A percentile compares a stretch with the other conserved stretches of the same genome.
Conservation (phyloP, 2,113 vertebrate species). For the Xenus cinereus region DNA sequence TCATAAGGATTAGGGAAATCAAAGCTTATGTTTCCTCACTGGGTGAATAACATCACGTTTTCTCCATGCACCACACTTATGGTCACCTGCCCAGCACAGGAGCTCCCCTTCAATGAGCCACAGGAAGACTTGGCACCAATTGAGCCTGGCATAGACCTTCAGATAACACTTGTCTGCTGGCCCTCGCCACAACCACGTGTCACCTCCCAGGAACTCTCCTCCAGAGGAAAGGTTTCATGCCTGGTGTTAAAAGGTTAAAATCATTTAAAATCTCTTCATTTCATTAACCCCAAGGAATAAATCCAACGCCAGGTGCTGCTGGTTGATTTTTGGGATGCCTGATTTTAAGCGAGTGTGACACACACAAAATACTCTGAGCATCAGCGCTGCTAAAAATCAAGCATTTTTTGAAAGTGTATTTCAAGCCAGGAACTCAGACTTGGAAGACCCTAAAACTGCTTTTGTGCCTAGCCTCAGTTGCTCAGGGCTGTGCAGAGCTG, state of each 20-base stretch:
- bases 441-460: not conserved
- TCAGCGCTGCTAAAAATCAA: not conserved
- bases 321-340: not conserved
- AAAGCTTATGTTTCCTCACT: not conserved
- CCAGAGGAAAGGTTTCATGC: not conserved
- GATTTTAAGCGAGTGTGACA: not conserved
- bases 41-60: not conserved
- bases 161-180: not conserved
- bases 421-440: not conserved
- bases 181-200: not conserved
- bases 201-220: not conserved
- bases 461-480: not conserved
- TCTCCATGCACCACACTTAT: not conserved
- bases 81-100: accelerated
- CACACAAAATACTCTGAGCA: not conserved
- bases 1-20: not conserved
- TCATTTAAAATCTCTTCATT: not conserved
- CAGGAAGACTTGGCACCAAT: not conserved
- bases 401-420: not conserved
- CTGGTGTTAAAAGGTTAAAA: not conserved
- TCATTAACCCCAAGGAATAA: not conserved
- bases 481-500: not conserved
- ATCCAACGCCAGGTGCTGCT: accelerated
- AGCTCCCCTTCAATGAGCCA: accelerated
- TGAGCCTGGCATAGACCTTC: not conserved